phyloP scores from a whole-genome alignment of 2,113 vertebrate genomes.

The Salvator merianae region DNA sequence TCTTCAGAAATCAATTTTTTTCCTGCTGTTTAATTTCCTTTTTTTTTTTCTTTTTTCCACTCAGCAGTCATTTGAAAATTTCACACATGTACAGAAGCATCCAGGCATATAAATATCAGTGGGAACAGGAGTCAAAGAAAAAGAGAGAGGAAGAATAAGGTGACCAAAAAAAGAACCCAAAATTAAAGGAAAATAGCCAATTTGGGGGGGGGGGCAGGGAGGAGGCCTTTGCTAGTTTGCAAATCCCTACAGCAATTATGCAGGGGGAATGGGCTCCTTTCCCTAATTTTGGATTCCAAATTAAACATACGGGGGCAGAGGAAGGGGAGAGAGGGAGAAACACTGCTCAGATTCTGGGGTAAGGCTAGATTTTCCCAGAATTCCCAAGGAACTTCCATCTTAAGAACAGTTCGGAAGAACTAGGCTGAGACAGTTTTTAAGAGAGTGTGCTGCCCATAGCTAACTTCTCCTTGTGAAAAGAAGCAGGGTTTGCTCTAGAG shows the following conservation, averaged over 20 bases:
- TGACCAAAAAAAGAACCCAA: too few relatives aligned
- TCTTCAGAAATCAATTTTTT: not conserved
- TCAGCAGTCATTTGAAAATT: slow-evolving; percentile 36
- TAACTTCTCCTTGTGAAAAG: not conserved
- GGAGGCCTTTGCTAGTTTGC: too few relatives aligned
- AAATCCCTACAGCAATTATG: too few relatives aligned
- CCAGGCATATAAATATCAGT: slow-evolving; percentile 33
- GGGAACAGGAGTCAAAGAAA: not conserved
- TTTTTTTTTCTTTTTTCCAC: not conserved
- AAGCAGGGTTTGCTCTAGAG: too few relatives aligned
- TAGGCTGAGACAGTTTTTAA: not conserved
- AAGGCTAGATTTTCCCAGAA: too few relatives aligned
- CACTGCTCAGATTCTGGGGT: not conserved
- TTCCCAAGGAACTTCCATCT: too few relatives aligned
- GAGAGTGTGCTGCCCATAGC: not conserved
- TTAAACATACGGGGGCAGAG: not conserved
- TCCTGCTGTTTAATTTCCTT: slow-evolving; percentile 16
- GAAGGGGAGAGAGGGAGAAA: too few relatives aligned
- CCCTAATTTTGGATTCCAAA: too few relatives aligned
- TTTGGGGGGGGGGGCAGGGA: not conserved
- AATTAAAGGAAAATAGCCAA: not conserved
- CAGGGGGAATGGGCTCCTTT: too few relatives aligned
- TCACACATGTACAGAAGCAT: slow-evolving; percentile 32
- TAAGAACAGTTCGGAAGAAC: not conserved
- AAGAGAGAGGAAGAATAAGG: not conserved